Evolutionary conservation across 1,140 invertebrate species (phyloP).

Genomic region (Copidosoma floridanum): DNA sequence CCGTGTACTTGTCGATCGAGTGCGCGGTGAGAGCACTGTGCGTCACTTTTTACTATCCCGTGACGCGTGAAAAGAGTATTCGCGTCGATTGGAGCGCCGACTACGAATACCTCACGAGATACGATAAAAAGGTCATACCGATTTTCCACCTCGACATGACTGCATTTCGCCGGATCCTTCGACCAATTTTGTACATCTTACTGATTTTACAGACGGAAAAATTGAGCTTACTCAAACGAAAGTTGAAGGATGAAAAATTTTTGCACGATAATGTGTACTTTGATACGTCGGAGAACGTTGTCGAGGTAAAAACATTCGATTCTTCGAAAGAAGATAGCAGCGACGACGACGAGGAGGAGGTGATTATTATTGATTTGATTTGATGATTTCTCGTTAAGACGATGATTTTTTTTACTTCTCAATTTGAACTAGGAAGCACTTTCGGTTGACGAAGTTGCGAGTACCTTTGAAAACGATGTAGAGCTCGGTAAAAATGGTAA

Average conservation of each 20-base stretch:
- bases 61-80: background rate
- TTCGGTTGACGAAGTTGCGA: too few relatives aligned
- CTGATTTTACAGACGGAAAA: background rate
- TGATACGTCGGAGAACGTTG: too few relatives aligned
- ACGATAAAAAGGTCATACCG: conserved; percentile 6
- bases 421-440: too few relatives aligned
- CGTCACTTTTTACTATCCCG: conserved; percentile 27
- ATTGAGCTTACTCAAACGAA: background rate
- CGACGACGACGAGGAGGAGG: too few relatives aligned
- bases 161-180: background rate
- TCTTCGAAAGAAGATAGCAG: too few relatives aligned
- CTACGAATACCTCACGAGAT: conserved; percentile 1
- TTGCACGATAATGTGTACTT: background rate
- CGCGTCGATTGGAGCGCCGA: conserved; percentile 21
- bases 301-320: too few relatives aligned
- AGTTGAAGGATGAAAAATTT: conserved; percentile 6
- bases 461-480: too few relatives aligned
- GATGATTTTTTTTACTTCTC: too few relatives aligned
- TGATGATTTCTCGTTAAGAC: too few relatives aligned
- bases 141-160: too few relatives aligned
- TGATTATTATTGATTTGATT: too few relatives aligned
- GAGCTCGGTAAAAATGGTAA: too few relatives aligned
- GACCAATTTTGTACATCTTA: background rate
- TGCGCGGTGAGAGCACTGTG: conserved; percentile 22
- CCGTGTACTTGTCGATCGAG: conserved; percentile 27